Evolutionary conservation across 2,888 invertebrate genomes (phyloP), one percentile per base, ranked within the genome.

Genomic region (Adineta ricciae): DNA sequence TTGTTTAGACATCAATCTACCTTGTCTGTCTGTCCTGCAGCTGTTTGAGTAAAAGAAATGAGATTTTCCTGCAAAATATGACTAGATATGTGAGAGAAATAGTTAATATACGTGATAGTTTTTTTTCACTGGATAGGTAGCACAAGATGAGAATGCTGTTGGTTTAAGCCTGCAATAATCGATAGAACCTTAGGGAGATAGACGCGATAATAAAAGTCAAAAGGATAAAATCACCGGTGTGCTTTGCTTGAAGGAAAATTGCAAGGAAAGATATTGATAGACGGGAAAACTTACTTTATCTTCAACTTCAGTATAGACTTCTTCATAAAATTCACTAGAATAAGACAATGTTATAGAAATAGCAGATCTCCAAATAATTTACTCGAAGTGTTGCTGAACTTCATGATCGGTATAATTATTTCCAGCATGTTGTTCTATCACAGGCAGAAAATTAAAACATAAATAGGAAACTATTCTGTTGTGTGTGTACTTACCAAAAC

Each of bases 241-340:
- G 27, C 2, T 56, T 27, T 64, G n/a, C n/a, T 64, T 64, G 16
- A 32, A 14, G 14, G 4, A 64, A 27, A 32, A 5, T 16, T 27
- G 16, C 32, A 36, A 64, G 24, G 19, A 32, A 64, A 19, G 2
- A 32, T 14, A 64, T 4, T 64, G 2, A 32, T 11, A 4, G 27
- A 64, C 16, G 19, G 24, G 0, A 41, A 24, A 78, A 78, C 78
- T 78, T 41, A 78, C 78, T n/a, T 78, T 78, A 21, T 78, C 78
- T 78, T 78, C 78, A 78, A 78, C 41, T 78, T 78, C 78, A 78
- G 41, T 41, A 41, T 41, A 78, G 9, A 78, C 78, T 78, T 78
- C 78, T 78, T 78, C 78, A 78, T 78, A 78, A 41, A 78, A 78
- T 78, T 78, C 78, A 78, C 64, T 64, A 36, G 7, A 52, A 52